A percentile compares a stretch with the other conserved stretches of the same genome.
Evolutionary conservation across 1,140 invertebrate species (phyloP).

Genomic region (Tigriopus japonicus): DNA sequence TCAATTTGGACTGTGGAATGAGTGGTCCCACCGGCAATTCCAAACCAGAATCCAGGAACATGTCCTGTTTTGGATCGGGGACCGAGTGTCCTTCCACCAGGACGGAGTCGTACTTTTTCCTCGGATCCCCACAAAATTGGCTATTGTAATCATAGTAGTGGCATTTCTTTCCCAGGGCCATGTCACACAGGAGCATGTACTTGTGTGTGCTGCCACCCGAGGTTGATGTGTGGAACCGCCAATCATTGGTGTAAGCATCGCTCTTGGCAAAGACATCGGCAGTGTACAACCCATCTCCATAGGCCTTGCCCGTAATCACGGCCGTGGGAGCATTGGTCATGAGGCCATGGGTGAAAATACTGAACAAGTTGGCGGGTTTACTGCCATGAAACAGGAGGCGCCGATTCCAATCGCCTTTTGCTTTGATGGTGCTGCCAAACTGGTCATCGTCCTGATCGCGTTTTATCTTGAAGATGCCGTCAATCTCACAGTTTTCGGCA

Average conservation of each 20-base stretch:
- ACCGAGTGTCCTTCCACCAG: neutral
- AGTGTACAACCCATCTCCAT: conserved; percentile 21
- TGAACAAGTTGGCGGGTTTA: conserved; percentile 25
- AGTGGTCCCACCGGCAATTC: neutral
- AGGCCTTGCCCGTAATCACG: conserved; percentile 23
- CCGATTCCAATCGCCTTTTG: conserved; percentile 20
- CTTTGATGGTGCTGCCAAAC: neutral
- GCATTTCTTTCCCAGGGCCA: neutral
- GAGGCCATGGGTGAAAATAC: conserved; percentile 26
- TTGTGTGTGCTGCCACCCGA: neutral
- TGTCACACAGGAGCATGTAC: neutral
- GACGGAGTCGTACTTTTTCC: neutral
- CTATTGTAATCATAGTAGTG: neutral
- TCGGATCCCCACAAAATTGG: neutral
- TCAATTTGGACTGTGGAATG: neutral
- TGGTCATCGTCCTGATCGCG: conserved; percentile 20
- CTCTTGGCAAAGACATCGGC: conserved; percentile 12
- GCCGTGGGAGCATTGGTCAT: conserved; percentile 25
- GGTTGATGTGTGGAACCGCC: neutral
- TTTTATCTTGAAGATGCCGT: conserved; percentile 24
- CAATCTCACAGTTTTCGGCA: conserved; percentile 19
- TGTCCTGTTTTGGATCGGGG: neutral
- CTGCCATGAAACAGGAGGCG: conserved; percentile 31
- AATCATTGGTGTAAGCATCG: neutral
- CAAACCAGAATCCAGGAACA: neutral